A percentile compares a stretch with the other conserved stretches of the same genome.
Evolutionary conservation across 2,888 invertebrate species (phyloP).

Genomic region (Hybos culiciformis): DNA sequence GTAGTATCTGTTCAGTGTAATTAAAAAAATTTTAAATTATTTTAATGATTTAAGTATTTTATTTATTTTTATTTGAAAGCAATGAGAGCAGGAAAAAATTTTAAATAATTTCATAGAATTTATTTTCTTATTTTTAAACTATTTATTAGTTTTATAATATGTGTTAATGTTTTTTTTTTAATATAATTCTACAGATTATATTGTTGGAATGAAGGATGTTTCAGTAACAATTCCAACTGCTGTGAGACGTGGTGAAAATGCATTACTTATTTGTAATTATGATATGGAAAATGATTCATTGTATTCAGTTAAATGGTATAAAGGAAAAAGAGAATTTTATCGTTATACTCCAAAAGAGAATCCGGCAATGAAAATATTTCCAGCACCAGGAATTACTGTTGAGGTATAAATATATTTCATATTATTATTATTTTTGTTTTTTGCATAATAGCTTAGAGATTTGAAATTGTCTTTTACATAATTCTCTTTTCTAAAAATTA

Average conservation of each 20-base stretch:
- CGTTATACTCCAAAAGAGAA: constrained; percentile 63
- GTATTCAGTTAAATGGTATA: constrained; percentile 83
- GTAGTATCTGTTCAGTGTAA: no score
- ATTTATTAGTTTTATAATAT: neutral
- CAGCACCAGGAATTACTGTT: constrained; percentile 55
- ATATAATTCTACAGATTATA: constrained; percentile 22
- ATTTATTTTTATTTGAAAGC: no score
- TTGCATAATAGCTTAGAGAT: no score
- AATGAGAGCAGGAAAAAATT: no score
- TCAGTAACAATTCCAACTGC: constrained; percentile 53
- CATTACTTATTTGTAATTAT: constrained; percentile 57
- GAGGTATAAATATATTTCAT: constrained; percentile 38
- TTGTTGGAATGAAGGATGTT: constrained; percentile 44
- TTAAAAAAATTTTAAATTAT: no score
- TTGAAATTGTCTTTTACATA: no score
- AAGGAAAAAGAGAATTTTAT: constrained; percentile 72
- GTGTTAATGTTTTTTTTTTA: constrained; percentile 16
- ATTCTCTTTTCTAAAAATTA: no score
- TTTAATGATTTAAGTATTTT: no score
- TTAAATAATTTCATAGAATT: no score
- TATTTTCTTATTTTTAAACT: neutral
- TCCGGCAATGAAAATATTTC: constrained; percentile 59
- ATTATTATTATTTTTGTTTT: no score
- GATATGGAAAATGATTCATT: constrained; percentile 67
- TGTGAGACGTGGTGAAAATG: constrained; percentile 50